Base-by-base conservation (phyloP, 2,797 vertebrate genomes). In the Eulemur albifrons region DNA sequence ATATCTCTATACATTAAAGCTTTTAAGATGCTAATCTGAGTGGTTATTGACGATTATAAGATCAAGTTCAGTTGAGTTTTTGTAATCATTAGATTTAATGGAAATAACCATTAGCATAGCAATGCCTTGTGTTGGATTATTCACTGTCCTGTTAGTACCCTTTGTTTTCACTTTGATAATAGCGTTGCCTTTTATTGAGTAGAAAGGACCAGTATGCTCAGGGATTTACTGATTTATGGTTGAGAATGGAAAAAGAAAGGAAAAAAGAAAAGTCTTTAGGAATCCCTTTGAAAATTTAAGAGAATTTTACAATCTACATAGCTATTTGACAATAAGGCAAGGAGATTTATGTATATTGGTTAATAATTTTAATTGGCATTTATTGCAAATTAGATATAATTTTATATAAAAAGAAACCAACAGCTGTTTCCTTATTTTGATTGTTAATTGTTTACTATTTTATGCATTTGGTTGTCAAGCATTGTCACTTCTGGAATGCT, bases 341-440 rank as follows among this genome's bases (percentile, higher is more conserved):
- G 76, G 69, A 97, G 79, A 97, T 98, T 97, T 97, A 97, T 97
- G 94, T 96, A 97, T 96, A 97, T 97, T 97, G 94, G 94, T 96
- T 98, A 96, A 97, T 98, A 98, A 96, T 97, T 96, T 98, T 97
- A 98, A 97, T 96, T 97, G 92, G 87, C 91, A 97, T 94, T 98
- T 97, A 95, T 96, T 96, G 48, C 97, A 95, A 97, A 97, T 97
- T 97, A 94, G 93, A 96, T 96, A 96, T 94, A 96, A 97, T 97
- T 97, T 97, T 97, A 96, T 97, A 96, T 92, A 96, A 97, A 96
- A 98, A 86, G 87, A 76, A 92, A 94, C 70, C 63, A 89, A 98
- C 97, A 93, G 93, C 92, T 97, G 97, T 97, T 97, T 98, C 94
- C 76, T 95, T 86, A 93, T 97, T 97, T 97, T 79, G 93, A 79